Evolutionary conservation across 2,797 vertebrate species (phyloP).

Genomic region (Aplochiton taeniatus): DNA sequence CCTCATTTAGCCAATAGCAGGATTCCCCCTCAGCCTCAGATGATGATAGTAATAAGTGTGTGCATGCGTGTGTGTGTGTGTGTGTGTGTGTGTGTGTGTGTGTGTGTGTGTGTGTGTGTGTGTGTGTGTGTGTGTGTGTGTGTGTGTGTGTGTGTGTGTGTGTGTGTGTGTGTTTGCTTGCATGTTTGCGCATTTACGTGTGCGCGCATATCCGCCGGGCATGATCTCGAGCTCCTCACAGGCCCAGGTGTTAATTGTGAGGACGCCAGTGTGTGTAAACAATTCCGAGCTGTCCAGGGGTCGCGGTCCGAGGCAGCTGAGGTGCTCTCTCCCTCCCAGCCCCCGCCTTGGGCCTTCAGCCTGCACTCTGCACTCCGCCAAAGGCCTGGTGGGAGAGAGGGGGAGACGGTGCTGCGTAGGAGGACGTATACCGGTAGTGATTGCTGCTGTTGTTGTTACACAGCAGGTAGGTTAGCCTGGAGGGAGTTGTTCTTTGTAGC

Average conservation of each 20-base stretch:
- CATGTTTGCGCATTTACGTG: constrained; percentile 2
- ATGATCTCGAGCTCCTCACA: constrained; percentile 34
- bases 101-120: constrained; percentile 17
- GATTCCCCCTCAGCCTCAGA: constrained; percentile 22
- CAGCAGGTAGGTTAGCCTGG: constrained; percentile 7
- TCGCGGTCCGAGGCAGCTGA: constrained; percentile 35
- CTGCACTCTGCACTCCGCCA: constrained; percentile 28
- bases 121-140: constrained; percentile 16
- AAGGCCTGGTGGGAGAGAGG: constrained; percentile 11
- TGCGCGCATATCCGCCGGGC: neutral
- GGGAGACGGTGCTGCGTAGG: constrained; percentile 13
- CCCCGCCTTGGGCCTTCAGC: constrained; percentile 25
- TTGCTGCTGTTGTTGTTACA: constrained; percentile 23
- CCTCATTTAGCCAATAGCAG: constrained; percentile 39
- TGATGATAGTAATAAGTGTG: constrained; percentile 10
- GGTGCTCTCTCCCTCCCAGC: constrained; percentile 26
- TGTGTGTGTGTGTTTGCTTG: constrained; percentile 18
- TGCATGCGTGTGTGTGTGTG: constrained; percentile 21
- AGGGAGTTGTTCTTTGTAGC: constrained; percentile 11
- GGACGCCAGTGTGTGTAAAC: constrained; percentile 50
- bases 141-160: constrained; percentile 19
- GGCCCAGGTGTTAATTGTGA: constrained; percentile 52
- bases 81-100: constrained; percentile 19
- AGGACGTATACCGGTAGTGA: neutral
- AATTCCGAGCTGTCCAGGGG: constrained; percentile 33